Conservation (phyloP, 2,113 vertebrate species). For the Passer domesticus region DNA sequence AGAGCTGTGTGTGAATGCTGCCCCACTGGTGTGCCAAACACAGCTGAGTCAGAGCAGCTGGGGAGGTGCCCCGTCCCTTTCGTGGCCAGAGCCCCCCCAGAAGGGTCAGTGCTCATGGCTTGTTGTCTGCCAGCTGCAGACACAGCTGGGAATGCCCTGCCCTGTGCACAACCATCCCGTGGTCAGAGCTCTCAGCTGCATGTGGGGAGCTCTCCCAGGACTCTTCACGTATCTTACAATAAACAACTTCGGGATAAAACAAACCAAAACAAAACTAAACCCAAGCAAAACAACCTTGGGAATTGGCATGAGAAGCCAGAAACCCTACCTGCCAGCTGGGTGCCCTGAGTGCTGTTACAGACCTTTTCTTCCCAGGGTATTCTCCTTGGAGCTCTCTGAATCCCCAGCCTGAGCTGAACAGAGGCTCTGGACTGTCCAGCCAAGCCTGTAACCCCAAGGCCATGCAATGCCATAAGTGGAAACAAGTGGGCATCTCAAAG, state of each 20-base stretch:
- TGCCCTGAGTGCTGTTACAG: background rate
- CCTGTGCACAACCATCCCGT: background rate
- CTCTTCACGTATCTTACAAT: background rate
- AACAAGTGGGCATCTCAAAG: background rate
- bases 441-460: background rate
- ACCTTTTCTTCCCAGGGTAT: background rate
- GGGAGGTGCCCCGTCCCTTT: background rate
- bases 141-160: background rate
- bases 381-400: background rate
- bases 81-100: background rate
- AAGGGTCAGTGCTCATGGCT: background rate
- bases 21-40: background rate
- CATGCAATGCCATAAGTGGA: rapidly evolving
- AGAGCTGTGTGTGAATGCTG: background rate
- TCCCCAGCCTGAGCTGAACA: background rate
- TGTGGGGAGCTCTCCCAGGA: background rate
- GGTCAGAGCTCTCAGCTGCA: background rate
- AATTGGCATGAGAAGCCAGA: background rate
- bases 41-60: background rate
- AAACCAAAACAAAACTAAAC: background rate
- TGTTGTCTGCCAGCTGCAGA: background rate
- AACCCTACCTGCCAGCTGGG: background rate
- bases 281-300: background rate
- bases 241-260: background rate
- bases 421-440: background rate